Base-by-base conservation (phyloP, 2,888 invertebrate genomes). In the Thelaira solivaga region DNA sequence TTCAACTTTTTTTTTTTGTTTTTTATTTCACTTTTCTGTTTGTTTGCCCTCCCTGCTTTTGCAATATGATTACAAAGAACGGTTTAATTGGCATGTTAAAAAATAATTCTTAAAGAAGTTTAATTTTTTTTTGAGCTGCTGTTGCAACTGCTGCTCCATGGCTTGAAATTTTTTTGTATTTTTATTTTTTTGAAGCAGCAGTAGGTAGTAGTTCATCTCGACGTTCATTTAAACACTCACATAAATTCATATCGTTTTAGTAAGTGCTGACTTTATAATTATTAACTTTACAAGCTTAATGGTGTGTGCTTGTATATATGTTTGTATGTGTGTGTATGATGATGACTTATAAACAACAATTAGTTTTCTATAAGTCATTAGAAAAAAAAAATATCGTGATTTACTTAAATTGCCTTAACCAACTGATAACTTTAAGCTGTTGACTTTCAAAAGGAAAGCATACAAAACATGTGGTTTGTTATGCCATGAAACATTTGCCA, bases 41-140 rank as follows among this genome's bases (percentile, higher is more conserved):
- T 55, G 53, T 18, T 51, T 49, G 43, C 22, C 59, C 51, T 67
- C 51, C 45, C 29, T 53, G 11, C 53, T 55, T 45, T 29, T 43
- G 39, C 34, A 64, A 45, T 65, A 65, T 65, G 68, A 73, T 69
- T 78, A 59, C 59, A 74, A 80, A 77, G 59, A 75, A 77, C 75
- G 57, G 62, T 80, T 80, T 80, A 80, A 80, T 77, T 80, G 80
- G 80, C 77, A 74, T 80, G 80, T 76, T 73, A 68, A 80, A 80
- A 72, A 73, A 73, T 62, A 75, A 76, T 69, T 69, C 65, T 55
- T 76, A 65, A 65, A 72, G 49, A 43, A 53, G 45, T 59, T 41
- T n/a, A 47, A 41, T 26, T 78, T 73, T 31, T 53, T 45, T 39
- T 57, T 49, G 20, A 47, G 55, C 41, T 45, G 29, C n/a, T 29